Evolutionary conservation across 2,888 invertebrate genomes (phyloP), one percentile per base, ranked within the genome.

Genomic region (Ormyrus rosae): DNA sequence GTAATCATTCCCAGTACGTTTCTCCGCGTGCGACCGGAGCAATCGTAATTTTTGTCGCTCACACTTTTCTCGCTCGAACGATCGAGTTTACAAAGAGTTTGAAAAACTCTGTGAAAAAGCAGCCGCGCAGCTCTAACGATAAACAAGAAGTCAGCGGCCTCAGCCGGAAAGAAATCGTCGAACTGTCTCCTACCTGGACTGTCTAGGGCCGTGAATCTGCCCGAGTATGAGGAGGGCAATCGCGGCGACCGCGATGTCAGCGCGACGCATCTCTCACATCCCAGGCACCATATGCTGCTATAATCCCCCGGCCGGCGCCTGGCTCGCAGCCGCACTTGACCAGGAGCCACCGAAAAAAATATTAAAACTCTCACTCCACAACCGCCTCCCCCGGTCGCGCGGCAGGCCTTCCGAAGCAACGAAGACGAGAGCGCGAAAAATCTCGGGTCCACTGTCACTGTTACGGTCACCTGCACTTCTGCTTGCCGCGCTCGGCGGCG

Each of bases 171-270:
- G n/a, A 51, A 63, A 46, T 2, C 9, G 10, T 10, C n/a, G 7
- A 63, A 63, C 7, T n/a, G 11, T 13, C 50, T 72, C 88, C 87
- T 84, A 90, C 90, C 89, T 90, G 80, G 89, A 85, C 83, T 88
- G 89, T 81, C 87, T 87, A 77, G 89, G 89, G 83, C 87, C 88
- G 85, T 90, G 90, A 82, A 89, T 86, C 84, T 89, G 90, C 87
- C 90, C 90, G 83, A 90, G 87, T 85, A 90, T 85, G 81, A 90
- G 68, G 8, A 90, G 89, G 89, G 89, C 90, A 88, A 90, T 90
- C 90, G 90, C 90, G 90, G 87, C 88, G 85, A 89, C 88, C 90
- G 90, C 90, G 90, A 90, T 87, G 87, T 89, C 90, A 88, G 88
- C 89, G 84, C 89, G 89, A 88, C 90, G 90, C 90, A 90, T 90